Evolutionary conservation across 2,888 invertebrate genomes (phyloP), one percentile per base, ranked within the genome.

Genomic region (Cylloceria caligata): DNA sequence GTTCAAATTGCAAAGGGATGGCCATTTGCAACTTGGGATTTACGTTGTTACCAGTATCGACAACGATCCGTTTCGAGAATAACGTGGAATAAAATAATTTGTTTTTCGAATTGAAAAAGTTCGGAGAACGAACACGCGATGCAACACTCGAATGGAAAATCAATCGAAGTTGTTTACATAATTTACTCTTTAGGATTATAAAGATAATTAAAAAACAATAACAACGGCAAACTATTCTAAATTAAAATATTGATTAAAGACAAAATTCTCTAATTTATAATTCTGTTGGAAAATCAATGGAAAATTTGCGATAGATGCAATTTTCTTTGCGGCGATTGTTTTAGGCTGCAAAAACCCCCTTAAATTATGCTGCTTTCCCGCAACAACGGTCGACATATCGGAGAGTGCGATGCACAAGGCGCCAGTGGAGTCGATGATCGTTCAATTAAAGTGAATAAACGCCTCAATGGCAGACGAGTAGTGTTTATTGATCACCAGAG

Each of bases 371-470:
- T 27, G 55, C 13, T 11, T 55, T 21, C 19, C 19, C n/a, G n/a
- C n/a, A n/a, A n/a, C n/a, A 55, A 0, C 55, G 13, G 11, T 11
- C 55, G 27, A 27, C 6, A 7, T 30, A 57, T 57, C 5, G 57
- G 24, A 57, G n/a, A 57, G 2, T 13, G 57, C 27, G 30, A 34
- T 36, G 36, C 16, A 36, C 16, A n/a, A 60, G 36, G 11, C 34
- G 34, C 19, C 19, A 16, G 39, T 4, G 55, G 55, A 65, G 52
- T 67, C 74, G 65, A 75, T 30, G 65, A 45, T 57, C 55, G 55
- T 73, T 55, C 65, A 65, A 75, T 75, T 75, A 30, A 73, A 64
- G 36, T 27, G 55, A 67, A 75, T 67, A 19, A 73, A 73, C 49
- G 62, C 5, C 73, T 52, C 34, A 39, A 47, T 36, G 9, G 36